Percentiles rank a stretch among this genome's conserved stretches.
Conservation (phyloP, 2,113 vertebrate species). For the Amphiprion ocellaris region DNA sequence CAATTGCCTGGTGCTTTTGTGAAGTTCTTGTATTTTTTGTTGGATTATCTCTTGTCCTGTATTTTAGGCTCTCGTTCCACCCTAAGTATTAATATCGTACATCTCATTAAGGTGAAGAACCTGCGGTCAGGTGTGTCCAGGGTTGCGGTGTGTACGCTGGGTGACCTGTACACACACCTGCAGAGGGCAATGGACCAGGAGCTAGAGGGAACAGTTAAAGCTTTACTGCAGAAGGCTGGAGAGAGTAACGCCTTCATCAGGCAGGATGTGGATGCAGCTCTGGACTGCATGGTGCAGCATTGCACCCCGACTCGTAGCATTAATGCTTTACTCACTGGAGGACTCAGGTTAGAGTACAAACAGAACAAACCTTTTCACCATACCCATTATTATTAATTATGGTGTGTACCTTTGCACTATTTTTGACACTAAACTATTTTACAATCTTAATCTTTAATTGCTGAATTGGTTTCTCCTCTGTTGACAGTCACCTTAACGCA, state of each 20-base stretch:
- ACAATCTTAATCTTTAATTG: neutral
- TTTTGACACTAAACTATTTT: no score
- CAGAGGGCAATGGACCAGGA: conserved; percentile 96
- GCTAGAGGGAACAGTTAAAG: conserved; percentile 90
- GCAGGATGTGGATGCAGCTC: conserved; percentile 92
- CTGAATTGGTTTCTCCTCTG: neutral
- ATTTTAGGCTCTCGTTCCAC: neutral
- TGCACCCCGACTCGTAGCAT: conserved; percentile 91
- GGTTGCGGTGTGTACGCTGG: conserved; percentile 91
- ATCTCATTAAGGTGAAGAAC: conserved; percentile 91
- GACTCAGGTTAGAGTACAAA: conserved; percentile 87
- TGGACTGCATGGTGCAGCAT: conserved; percentile 93
- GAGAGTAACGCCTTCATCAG: conserved; percentile 94
- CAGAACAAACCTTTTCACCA: neutral
- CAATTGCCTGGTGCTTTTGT: no score
- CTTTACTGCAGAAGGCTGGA: conserved; percentile 92
- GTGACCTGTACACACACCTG: conserved; percentile 90
- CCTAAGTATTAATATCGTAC: neutral
- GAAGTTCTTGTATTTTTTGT: neutral
- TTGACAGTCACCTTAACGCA: conserved; percentile 89
- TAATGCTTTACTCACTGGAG: conserved; percentile 90
- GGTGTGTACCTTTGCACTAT: no score
- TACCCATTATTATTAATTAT: neutral
- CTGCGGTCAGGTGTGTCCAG: conserved; percentile 95
- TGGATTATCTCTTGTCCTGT: neutral